Evolutionary conservation across 2,888 invertebrate species (phyloP).

Genomic region (Melanargia galathea): DNA sequence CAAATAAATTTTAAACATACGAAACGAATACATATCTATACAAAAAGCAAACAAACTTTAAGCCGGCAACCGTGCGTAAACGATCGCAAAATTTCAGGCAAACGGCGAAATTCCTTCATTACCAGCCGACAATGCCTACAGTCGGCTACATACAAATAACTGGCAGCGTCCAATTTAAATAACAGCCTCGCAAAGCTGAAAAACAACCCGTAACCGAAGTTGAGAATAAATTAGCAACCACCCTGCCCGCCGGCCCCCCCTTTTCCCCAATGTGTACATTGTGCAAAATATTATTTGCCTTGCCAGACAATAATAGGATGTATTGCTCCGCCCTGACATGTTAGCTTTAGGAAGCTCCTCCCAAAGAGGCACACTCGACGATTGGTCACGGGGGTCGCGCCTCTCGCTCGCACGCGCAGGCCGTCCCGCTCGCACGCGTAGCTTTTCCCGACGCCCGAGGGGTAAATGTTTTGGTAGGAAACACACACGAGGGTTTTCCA

Average conservation of each 20-base stretch:
- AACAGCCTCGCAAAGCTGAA: constrained; percentile 82
- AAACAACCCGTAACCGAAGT: constrained; percentile 82
- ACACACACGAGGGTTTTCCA: constrained; percentile 81
- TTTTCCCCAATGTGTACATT: constrained; percentile 85
- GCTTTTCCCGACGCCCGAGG: constrained; percentile 80
- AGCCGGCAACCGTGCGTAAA: constrained; percentile 39
- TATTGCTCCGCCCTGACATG: constrained; percentile 81
- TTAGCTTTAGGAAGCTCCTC: constrained; percentile 78
- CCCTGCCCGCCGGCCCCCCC: constrained; percentile 58
- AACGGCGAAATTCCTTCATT: constrained; percentile 73
- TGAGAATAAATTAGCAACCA: constrained; percentile 81
- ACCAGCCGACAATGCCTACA: constrained; percentile 70
- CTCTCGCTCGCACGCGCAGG: constrained; percentile 50
- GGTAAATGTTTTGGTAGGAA: constrained; percentile 82
- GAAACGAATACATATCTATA: constrained; percentile 12
- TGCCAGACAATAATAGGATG: constrained; percentile 84
- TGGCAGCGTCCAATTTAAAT: constrained; percentile 80
- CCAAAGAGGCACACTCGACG: constrained; percentile 48
- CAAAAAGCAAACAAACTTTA: constrained; percentile 35
- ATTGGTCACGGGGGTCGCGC: constrained; percentile 60
- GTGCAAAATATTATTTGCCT: constrained; percentile 89
- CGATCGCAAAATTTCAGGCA: constrained; percentile 45
- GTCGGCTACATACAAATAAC: constrained; percentile 76
- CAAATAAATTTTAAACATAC: background rate
- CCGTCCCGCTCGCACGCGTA: constrained; percentile 60